phyloP scores from a whole-genome alignment of 2,888 invertebrate genomes.

The Mycalesis mineus region DNA sequence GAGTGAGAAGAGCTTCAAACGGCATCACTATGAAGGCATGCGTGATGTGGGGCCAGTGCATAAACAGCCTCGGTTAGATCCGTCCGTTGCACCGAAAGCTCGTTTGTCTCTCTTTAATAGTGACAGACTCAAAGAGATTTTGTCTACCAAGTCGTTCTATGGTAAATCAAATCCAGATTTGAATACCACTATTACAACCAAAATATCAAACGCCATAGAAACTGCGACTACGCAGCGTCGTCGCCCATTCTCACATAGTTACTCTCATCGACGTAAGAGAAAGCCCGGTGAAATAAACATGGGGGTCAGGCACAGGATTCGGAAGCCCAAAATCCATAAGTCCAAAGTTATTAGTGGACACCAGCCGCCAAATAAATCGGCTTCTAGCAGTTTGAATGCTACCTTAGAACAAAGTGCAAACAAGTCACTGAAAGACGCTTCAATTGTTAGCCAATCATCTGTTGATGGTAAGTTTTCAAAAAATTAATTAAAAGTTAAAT shows the following conservation, averaged over 20 bases:
- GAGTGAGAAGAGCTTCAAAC: conserved; percentile 61
- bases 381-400: conserved; percentile 27
- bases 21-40: conserved; percentile 57
- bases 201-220: conserved; percentile 57
- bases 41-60: conserved; percentile 52
- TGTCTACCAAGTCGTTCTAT: conserved; percentile 77
- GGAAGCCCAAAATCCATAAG: conserved; percentile 77
- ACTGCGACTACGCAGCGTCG: conserved; percentile 42
- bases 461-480: conserved; percentile 52
- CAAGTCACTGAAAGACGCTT: conserved; percentile 27
- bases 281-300: conserved; percentile 81
- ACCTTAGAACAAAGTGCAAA: no score
- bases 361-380: conserved; percentile 32
- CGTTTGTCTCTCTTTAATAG: conserved; percentile 65
- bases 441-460: conserved; percentile 52
- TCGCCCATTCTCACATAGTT: conserved; percentile 46
- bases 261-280: conserved; percentile 50
- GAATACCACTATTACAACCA: conserved; percentile 49
- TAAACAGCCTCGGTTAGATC: conserved; percentile 59
- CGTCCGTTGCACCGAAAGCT: conserved; percentile 59
- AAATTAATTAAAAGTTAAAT: no score
- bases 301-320: conserved; percentile 81
- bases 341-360: conserved; percentile 37
- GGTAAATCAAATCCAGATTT: conserved; percentile 68
- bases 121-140: conserved; percentile 65